phyloP scores from a whole-genome alignment of 2,113 vertebrate genomes.

The Fregetta grallaria region DNA sequence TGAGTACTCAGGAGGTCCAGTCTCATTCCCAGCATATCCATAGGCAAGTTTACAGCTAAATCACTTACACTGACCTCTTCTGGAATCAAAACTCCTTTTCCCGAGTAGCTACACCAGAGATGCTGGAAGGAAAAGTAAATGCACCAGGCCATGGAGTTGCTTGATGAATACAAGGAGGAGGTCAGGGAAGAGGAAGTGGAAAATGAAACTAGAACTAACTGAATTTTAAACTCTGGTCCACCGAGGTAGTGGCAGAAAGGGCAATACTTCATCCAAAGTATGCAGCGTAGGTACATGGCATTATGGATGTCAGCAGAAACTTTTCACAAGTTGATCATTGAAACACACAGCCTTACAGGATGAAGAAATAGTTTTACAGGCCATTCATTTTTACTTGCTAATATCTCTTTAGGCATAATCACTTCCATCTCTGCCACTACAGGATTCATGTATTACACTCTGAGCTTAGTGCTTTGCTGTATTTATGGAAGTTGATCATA shows the following conservation, averaged over 20 bases:
- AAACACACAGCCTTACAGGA: not conserved
- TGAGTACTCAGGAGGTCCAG: not conserved
- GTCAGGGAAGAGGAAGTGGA: not conserved
- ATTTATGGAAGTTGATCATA: constrained; percentile 39
- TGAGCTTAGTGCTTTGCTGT: not conserved
- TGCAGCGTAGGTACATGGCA: rapidly evolving
- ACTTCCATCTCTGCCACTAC: constrained; percentile 12
- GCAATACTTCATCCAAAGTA: not conserved
- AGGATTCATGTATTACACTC: not conserved
- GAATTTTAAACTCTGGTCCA: not conserved
- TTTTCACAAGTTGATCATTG: not conserved
- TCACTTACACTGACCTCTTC: not conserved
- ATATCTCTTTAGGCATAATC: not conserved
- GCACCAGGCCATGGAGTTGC: not conserved
- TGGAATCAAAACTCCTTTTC: not conserved
- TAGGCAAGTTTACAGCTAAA: not conserved
- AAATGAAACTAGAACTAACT: not conserved
- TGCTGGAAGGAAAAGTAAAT: not conserved
- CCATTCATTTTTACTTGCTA: constrained; percentile 43
- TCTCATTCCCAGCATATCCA: not conserved
- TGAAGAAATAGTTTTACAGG: constrained; percentile 28
- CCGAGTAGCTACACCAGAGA: not conserved
- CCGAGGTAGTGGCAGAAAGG: not conserved
- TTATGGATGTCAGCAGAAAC: not conserved
- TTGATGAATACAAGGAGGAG: not conserved